Conservation (phyloP, 2,888 invertebrate genomes). For the Keiferia lycopersicella region DNA sequence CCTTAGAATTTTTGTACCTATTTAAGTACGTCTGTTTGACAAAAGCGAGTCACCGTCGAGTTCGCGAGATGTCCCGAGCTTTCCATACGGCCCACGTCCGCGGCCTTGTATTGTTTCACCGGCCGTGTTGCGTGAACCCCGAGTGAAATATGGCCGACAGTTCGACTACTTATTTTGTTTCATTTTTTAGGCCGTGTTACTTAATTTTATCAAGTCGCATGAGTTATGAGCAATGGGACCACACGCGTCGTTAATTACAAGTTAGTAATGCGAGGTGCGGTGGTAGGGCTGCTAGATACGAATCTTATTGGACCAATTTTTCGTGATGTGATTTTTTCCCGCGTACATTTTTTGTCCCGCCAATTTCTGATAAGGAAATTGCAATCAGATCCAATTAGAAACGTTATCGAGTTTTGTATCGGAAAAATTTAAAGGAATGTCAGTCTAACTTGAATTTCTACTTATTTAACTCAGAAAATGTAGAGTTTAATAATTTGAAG, state of each 20-base stretch:
- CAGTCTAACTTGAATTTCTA: not conserved
- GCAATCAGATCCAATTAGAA: constrained; percentile 2
- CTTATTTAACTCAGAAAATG: not conserved
- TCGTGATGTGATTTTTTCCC: constrained; percentile 30
- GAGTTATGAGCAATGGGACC: constrained; percentile 78
- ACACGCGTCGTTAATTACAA: constrained; percentile 77
- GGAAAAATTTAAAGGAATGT: not conserved
- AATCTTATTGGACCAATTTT: constrained; percentile 35
- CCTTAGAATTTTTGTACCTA: not conserved
- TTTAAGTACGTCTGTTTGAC: too few species aligned
- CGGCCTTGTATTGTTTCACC: constrained; percentile 81
- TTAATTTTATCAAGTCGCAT: constrained; percentile 81
- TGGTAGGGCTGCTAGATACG: constrained; percentile 27
- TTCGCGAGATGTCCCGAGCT: constrained; percentile 35
- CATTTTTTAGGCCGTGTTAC: constrained; percentile 75
- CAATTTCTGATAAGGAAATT: constrained; percentile 2
- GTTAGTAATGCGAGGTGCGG: constrained; percentile 50
- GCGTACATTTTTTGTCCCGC: constrained; percentile 3
- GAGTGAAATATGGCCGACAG: constrained; percentile 76
- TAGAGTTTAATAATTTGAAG: not conserved
- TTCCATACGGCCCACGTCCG: constrained; percentile 54
- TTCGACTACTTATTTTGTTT: constrained; percentile 75
- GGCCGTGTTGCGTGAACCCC: constrained; percentile 76
- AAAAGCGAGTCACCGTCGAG: not conserved
- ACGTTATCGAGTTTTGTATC: not conserved